A percentile compares a stretch with the other conserved stretches of the same genome.
Evolutionary conservation across 64 coral and sea anemone species (phyloP).

Genomic region (Dendrophyllia cribrosa): DNA sequence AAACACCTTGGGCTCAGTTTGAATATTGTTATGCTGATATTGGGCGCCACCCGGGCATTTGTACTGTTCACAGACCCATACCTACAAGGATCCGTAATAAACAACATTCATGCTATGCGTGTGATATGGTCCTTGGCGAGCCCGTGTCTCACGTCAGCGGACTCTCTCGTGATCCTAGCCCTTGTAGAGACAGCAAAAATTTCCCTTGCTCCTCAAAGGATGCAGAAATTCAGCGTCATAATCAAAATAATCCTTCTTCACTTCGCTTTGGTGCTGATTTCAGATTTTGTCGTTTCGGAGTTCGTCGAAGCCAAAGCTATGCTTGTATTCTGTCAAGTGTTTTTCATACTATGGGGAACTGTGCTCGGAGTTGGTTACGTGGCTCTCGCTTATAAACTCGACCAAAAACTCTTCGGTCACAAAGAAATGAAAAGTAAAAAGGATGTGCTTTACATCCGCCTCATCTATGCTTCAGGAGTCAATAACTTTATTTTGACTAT

Average conservation of each 20-base stretch:
- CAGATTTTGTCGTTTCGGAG: conserved; percentile 10
- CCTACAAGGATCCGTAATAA: conserved; percentile 47
- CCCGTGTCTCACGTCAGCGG: conserved; percentile 32
- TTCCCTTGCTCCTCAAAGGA: conserved; percentile 1
- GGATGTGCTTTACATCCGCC: neutral
- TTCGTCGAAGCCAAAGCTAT: conserved; percentile 30
- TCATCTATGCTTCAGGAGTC: conserved; percentile 20
- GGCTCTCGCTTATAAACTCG: conserved; percentile 1
- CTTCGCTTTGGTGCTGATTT: conserved; percentile 24
- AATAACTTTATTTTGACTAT: neutral
- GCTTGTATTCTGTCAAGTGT: neutral
- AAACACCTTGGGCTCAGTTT: conserved; percentile 16
- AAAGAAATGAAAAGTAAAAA: conserved; percentile 14
- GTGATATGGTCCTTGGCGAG: conserved; percentile 54
- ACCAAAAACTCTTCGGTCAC: conserved; percentile 1
- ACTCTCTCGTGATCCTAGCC: conserved; percentile 53
- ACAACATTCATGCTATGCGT: neutral
- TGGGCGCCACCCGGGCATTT: conserved; percentile 56
- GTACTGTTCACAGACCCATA: conserved; percentile 71
- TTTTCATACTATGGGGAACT: conserved; percentile 21
- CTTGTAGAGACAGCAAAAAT: conserved; percentile 33
- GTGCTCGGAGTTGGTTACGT: conserved; percentile 26
- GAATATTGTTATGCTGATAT: conserved; percentile 42
- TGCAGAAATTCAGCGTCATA: conserved; percentile 13
- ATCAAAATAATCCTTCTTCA: conserved; percentile 47